Percentiles rank a stretch among this genome's conserved stretches.
Conservation (phyloP, 2,113 vertebrate species). For the Myotis brandtii region DNA sequence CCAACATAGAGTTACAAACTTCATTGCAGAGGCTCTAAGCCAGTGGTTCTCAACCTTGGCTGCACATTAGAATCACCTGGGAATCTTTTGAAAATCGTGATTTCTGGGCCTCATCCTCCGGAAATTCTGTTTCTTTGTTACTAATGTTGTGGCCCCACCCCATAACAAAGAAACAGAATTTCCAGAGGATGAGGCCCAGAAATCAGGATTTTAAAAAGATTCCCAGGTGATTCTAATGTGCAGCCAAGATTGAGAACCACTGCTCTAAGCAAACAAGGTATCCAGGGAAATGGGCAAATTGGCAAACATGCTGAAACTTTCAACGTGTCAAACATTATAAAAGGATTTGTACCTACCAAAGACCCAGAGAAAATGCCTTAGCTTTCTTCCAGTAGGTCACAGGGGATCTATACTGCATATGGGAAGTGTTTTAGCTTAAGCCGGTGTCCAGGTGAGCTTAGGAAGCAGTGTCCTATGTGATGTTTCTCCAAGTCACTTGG, state of each 20-base stretch:
- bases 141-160: no score
- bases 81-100: no score
- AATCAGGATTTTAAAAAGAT: no score
- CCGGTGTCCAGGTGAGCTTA: not conserved
- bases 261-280: not conserved
- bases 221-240: no score
- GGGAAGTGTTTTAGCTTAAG: not conserved
- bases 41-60: no score
- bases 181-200: no score
- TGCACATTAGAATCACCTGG: no score
- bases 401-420: not conserved
- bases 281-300: not conserved
- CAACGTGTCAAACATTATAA: not conserved
- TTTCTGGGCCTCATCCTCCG: no score
- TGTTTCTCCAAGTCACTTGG: not conserved
- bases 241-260: no score
- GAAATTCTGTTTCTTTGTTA: no score
- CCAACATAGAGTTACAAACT: not conserved
- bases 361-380: not conserved
- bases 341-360: not conserved
- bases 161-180: no score
- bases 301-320: not conserved
- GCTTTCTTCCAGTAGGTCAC: not conserved
- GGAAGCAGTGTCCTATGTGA: not conserved
- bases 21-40: not conserved